Evolutionary conservation across 2,888 invertebrate species (phyloP).

Genomic region (Leptarthrus brevirostris): DNA sequence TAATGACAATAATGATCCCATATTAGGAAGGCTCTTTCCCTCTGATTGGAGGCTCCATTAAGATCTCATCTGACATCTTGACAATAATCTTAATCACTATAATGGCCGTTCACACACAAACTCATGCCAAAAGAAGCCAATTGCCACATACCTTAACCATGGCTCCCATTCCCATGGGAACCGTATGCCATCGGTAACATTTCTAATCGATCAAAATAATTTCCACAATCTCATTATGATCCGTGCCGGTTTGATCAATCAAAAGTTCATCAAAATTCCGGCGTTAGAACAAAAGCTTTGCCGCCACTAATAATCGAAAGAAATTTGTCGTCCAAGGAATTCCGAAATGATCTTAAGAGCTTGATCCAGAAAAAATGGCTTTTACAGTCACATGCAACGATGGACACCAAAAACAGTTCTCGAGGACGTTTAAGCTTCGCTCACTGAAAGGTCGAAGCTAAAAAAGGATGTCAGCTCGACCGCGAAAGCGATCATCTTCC

Average conservation of each 20-base stretch:
- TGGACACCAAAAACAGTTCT: conserved; percentile 17
- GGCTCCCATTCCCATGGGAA: conserved; percentile 3
- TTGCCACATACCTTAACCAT: too few relatives aligned
- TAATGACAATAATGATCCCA: too few relatives aligned
- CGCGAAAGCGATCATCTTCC: neutral
- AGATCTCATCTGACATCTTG: too few relatives aligned
- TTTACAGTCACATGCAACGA: neutral
- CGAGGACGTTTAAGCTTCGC: neutral
- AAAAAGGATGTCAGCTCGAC: conserved; percentile 15
- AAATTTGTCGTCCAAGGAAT: conserved; percentile 48
- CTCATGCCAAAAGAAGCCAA: too few relatives aligned
- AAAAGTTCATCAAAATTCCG: conserved; percentile 45
- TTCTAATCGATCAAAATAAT: conserved; percentile 28
- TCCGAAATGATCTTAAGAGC: neutral
- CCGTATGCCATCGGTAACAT: neutral
- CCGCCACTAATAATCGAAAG: conserved; percentile 43
- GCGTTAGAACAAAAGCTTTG: conserved; percentile 37
- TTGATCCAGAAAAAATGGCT: conserved; percentile 11
- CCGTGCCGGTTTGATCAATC: conserved; percentile 42
- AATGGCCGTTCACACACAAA: too few relatives aligned
- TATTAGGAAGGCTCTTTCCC: too few relatives aligned
- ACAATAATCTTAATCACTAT: too few relatives aligned
- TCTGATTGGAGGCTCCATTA: too few relatives aligned
- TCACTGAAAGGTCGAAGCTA: neutral
- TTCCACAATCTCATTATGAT: conserved; percentile 39